These are phyloP conservation scores for Formicarius rufipectus DNA, from an alignment of 2,113 vertebrate species.

Conservation along the genomic window DNA sequence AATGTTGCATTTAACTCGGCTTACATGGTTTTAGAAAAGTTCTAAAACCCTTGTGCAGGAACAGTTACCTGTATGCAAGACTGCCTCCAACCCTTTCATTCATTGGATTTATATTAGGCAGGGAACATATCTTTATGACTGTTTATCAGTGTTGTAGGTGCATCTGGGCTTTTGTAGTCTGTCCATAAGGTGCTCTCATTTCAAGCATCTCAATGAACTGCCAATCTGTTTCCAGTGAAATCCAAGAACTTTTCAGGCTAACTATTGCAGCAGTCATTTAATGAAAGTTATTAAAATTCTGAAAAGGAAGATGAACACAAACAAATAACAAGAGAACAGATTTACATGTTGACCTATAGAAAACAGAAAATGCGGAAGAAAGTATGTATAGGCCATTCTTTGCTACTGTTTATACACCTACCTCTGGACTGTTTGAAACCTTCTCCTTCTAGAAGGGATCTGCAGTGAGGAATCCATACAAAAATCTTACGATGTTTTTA, in stretches of 20 bases:
- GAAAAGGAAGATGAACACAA: background rate
- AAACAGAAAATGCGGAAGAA: background rate
- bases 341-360: background rate
- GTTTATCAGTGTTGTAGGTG: background rate
- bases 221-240: background rate
- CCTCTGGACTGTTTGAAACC: background rate
- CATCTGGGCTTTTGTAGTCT: background rate
- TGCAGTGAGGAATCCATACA: background rate
- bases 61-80: background rate
- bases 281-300: background rate
- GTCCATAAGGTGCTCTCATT: background rate
- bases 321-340: background rate
- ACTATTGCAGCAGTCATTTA: background rate
- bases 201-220: background rate
- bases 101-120: background rate
- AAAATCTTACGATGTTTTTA: background rate
- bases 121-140: background rate
- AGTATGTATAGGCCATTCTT: background rate
- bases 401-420: background rate
- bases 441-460: background rate
- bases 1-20: background rate
- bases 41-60: background rate
- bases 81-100: background rate
- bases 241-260: background rate
- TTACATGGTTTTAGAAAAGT: background rate